phyloP scores from a whole-genome alignment of 2,797 vertebrate genomes.

The Rhyacichthys aspro region DNA sequence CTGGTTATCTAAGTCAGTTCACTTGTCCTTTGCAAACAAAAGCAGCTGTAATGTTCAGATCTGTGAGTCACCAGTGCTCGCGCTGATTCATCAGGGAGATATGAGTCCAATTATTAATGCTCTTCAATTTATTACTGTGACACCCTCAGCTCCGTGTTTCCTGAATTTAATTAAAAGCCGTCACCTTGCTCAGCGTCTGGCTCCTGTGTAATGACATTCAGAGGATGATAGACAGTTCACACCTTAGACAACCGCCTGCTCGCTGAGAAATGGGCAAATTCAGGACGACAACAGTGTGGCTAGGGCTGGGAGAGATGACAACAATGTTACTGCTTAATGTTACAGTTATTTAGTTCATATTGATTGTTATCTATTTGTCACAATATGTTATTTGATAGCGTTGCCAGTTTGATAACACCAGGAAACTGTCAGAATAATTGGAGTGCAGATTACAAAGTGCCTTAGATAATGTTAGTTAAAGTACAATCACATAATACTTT shows the following conservation, averaged over 20 bases:
- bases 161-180: slow-evolving; percentile 40
- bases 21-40: slow-evolving; percentile 35
- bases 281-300: neutral
- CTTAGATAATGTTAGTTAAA: no score
- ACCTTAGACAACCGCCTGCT: slow-evolving; percentile 33
- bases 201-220: slow-evolving; percentile 46
- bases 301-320: no score
- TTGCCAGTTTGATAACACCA: no score
- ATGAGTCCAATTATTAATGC: slow-evolving; percentile 32
- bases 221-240: slow-evolving; percentile 41
- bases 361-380: no score
- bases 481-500: no score
- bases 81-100: slow-evolving; percentile 26
- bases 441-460: no score
- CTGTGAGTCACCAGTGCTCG: slow-evolving; percentile 24
- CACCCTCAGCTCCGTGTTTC: slow-evolving; percentile 19
- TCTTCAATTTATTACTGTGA: slow-evolving; percentile 11
- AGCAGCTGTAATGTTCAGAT: slow-evolving; percentile 12
- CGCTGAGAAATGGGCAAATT: slow-evolving; percentile 22
- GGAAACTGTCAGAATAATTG: no score
- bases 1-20: slow-evolving; percentile 7
- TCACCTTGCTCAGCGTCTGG: slow-evolving; percentile 23
- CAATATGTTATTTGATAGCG: no score
- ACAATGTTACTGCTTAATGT: no score
- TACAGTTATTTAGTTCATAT: no score